Percentiles rank a stretch among this genome's conserved stretches.
Evolutionary conservation across 2,797 vertebrate genomes (phyloP).

Genomic region (Danio aesculapii): DNA sequence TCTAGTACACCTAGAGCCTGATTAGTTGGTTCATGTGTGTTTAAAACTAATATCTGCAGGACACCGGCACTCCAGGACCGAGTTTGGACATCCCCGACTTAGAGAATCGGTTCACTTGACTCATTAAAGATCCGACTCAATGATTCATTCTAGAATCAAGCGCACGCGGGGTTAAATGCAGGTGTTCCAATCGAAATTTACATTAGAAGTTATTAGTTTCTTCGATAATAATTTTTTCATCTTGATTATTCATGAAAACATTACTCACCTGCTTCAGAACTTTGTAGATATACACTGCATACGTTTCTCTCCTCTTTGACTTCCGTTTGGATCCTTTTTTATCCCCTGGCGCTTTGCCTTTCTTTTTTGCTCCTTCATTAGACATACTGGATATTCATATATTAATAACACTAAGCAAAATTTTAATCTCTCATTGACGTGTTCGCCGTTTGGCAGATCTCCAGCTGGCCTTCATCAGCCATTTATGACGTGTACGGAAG

Average conservation of each 20-base stretch:
- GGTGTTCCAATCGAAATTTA: background rate
- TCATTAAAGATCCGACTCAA: too few relatives aligned
- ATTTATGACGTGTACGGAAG: conserved; percentile 21
- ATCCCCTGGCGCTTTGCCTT: conserved; percentile 58
- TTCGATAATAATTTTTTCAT: too few relatives aligned
- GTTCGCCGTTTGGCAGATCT: conserved; percentile 10
- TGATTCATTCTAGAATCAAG: too few relatives aligned
- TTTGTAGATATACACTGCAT: conserved; percentile 86
- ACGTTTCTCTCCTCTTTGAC: conserved; percentile 79
- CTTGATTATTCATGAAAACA: background rate
- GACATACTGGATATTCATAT: conserved; percentile 68
- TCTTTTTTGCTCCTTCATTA: conserved; percentile 72
- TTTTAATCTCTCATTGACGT: background rate
- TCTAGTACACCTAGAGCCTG: too few relatives aligned
- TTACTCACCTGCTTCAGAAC: conserved; percentile 84
- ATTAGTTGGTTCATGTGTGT: too few relatives aligned
- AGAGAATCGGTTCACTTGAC: background rate
- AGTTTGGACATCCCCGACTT: too few relatives aligned
- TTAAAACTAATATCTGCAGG: too few relatives aligned
- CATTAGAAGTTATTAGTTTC: background rate
- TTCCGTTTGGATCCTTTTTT: conserved; percentile 75
- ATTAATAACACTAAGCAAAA: background rate
- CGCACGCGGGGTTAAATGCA: too few relatives aligned
- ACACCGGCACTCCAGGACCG: too few relatives aligned
- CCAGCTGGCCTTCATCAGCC: too few relatives aligned